A percentile compares a stretch with the other conserved stretches of the same genome.
Conservation (phyloP, 2,113 vertebrate species). For the Lepisosteus osseus region DNA sequence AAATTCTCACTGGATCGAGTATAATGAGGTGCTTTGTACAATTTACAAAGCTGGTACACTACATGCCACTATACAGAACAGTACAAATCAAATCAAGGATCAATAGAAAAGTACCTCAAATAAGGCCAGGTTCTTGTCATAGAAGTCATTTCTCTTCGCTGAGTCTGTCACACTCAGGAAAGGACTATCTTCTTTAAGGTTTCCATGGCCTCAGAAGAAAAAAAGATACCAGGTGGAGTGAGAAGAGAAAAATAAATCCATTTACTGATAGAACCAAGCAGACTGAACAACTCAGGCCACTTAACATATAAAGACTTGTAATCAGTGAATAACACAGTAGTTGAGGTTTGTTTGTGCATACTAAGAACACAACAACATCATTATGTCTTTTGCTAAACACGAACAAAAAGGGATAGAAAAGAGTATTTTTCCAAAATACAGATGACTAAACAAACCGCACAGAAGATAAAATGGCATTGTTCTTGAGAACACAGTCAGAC, state of each 20-base stretch:
- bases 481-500: constrained; percentile 3
- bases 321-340: too few species aligned
- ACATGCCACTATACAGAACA: too few species aligned
- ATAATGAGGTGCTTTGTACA: too few species aligned
- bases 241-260: background rate
- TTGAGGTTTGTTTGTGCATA: too few species aligned
- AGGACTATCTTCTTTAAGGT: constrained; percentile 89
- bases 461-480: constrained; percentile 22
- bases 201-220: constrained; percentile 74
- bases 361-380: background rate
- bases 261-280: too few species aligned
- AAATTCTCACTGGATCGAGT: too few species aligned
- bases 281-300: too few species aligned
- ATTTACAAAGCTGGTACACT: too few species aligned
- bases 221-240: background rate
- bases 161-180: constrained; percentile 80
- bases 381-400: background rate
- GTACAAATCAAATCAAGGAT: background rate
- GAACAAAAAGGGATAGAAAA: constrained; percentile 32
- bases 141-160: constrained; percentile 83
- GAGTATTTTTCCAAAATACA: too few species aligned
- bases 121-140: constrained; percentile 91
- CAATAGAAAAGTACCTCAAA: constrained; percentile 80
- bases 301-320: too few species aligned
- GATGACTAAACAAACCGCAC: too few species aligned